These are phyloP conservation scores for Chloropsis cyanopogon DNA, from an alignment of 2,113 vertebrate species.

Conservation along the genomic window DNA sequence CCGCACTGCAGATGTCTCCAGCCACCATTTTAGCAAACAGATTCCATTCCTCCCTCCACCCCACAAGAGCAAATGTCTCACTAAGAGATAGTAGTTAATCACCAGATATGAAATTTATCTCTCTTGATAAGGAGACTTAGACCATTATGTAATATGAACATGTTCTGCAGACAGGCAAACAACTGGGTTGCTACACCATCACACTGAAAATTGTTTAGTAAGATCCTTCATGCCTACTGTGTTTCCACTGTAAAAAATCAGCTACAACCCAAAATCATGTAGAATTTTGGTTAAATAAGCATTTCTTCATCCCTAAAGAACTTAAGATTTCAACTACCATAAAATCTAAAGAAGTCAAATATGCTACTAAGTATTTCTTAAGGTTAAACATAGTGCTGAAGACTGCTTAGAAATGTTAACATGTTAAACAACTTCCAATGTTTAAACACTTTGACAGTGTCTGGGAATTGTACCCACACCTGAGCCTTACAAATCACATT, in stretches of 20 bases:
- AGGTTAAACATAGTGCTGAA: background rate
- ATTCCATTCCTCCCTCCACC: background rate
- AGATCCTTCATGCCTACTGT: background rate
- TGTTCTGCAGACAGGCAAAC: background rate
- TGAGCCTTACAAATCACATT: background rate
- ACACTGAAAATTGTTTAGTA: background rate
- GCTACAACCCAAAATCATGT: background rate
- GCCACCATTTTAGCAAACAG: background rate
- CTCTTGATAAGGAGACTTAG: background rate
- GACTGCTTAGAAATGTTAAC: background rate
- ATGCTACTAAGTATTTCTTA: background rate
- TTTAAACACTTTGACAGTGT: background rate
- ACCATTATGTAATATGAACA: background rate
- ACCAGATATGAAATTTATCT: background rate
- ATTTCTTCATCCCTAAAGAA: background rate
- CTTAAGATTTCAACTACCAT: background rate
- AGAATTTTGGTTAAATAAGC: background rate
- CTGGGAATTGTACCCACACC: background rate
- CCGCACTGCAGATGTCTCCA: background rate
- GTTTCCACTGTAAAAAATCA: background rate
- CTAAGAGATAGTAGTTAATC: background rate
- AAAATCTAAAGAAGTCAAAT: background rate
- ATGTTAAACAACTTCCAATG: background rate
- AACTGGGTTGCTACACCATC: background rate
- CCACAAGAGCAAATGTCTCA: background rate